Percentiles rank a stretch among this genome's conserved stretches.
phyloP scores from a whole-genome alignment of 2,113 vertebrate species.

The Dipodomys ordii region DNA sequence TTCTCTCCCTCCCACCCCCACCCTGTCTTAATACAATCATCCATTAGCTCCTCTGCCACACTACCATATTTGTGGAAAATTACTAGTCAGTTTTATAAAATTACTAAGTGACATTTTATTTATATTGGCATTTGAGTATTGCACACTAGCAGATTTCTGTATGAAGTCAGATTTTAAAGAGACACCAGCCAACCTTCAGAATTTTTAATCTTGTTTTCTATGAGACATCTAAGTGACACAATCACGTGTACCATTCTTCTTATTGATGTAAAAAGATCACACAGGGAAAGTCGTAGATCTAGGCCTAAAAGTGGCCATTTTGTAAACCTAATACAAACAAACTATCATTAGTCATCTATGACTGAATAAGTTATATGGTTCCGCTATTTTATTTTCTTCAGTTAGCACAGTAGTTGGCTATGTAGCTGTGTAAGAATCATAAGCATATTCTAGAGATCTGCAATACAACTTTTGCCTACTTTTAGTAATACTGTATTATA shows the following conservation, averaged over 20 bases:
- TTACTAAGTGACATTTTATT: constrained; percentile 37
- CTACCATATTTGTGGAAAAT: constrained; percentile 2
- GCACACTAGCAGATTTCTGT: constrained; percentile 22
- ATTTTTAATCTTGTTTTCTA: background rate
- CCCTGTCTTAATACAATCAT: background rate
- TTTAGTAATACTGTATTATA: background rate
- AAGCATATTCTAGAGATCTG: background rate
- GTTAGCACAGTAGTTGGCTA: constrained; percentile 17
- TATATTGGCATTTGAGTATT: constrained; percentile 3
- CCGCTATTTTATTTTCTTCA: constrained; percentile 14
- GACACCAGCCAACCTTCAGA: background rate
- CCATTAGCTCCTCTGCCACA: background rate
- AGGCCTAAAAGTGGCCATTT: background rate
- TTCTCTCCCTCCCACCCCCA: no score
- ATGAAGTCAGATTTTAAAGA: constrained; percentile 52
- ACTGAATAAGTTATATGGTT: background rate
- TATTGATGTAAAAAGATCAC: constrained; percentile 1
- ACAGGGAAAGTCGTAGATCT: background rate
- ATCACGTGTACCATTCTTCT: background rate
- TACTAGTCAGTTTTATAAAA: constrained; percentile 23
- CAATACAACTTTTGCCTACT: background rate
- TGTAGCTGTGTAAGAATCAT: background rate
- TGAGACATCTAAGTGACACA: background rate
- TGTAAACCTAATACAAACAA: background rate
- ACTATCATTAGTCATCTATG: background rate